Percentiles rank a stretch among this genome's conserved stretches.
These are phyloP conservation scores for Pollachius pollachius DNA, from an alignment of 2,113 vertebrate genomes.

Conservation along the genomic window DNA sequence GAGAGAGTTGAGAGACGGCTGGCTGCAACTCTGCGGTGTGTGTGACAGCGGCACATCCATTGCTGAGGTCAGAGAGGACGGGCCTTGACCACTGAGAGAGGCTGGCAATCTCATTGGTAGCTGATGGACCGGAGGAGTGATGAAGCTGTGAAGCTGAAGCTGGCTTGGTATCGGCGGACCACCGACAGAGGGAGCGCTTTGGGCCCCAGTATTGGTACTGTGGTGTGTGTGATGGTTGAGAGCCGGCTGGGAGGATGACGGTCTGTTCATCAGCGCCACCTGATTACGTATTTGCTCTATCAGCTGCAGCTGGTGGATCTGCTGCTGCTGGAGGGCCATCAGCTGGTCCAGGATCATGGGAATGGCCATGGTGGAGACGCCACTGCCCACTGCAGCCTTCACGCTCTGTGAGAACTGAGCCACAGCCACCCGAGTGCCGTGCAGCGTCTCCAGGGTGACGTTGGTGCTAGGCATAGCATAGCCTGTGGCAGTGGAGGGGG, in stretches of 20 bases:
- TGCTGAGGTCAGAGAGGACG: constrained; percentile 69
- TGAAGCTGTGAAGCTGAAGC: constrained; percentile 86
- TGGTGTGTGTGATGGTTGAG: constrained; percentile 72
- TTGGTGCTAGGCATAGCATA: constrained; percentile 97
- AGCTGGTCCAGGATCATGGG: constrained; percentile 97
- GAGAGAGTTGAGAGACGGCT: constrained; percentile 53
- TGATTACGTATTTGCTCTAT: constrained; percentile 98
- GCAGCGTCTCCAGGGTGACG: constrained; percentile 94
- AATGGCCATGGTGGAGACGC: constrained; percentile 86
- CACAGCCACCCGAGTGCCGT: constrained; percentile 95
- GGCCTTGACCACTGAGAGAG: constrained; percentile 66
- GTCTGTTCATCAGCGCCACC: constrained; percentile 93
- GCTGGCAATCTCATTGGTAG: constrained; percentile 81
- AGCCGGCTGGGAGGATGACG: constrained; percentile 74
- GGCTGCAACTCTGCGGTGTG: constrained; percentile 77
- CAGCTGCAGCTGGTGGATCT: constrained; percentile 96
- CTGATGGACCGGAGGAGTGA: constrained; percentile 81
- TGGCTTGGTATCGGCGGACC: constrained; percentile 75
- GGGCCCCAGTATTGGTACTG: constrained; percentile 57
- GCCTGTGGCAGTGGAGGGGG: constrained; percentile 75
- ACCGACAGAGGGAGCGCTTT: constrained; percentile 64
- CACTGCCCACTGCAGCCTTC: constrained; percentile 66
- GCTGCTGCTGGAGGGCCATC: constrained; percentile 95
- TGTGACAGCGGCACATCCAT: constrained; percentile 79
- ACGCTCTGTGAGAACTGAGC: constrained; percentile 93